Base-by-base conservation (phyloP, 53 echinoderm and acorn worm species). In the Echinometra lucunter region DNA sequence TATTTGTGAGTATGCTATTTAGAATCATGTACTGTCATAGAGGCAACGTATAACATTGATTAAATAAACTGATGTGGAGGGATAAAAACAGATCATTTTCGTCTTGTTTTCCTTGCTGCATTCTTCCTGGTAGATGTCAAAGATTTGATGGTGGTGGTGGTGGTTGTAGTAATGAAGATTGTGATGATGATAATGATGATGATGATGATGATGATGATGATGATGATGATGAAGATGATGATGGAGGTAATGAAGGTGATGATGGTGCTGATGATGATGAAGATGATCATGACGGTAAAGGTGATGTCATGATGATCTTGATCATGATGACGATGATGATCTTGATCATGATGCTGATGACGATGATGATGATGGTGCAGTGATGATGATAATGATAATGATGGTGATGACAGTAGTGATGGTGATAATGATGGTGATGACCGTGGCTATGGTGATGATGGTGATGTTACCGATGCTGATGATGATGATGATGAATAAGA, bases 31-130 rank as follows among this genome's bases (percentile, higher is more conserved):
- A 58, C 60, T 89, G 85, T 85, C 28, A 60, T 89, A 60, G 10
- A 89, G 89, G 89, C 89, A 89, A 89, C 19, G 45, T 60, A 30
- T 57, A 89, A 89, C 89, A 60, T 89, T 89, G 58, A 89, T 89
- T 89, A 60, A 89, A 89, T 89, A 89, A 89, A 89, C 57, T 89
- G 89, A 89, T 89, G 57, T 89, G 89, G 89, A 89, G 89, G 89
- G 89, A 58, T 55, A 32, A 89, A n/a, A 89, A 89, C 37, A 89
- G 60, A 58, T 10, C 34, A 58, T 15, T 35, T 58, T 57, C 15
- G 53, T 53, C n/a, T n/a, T n/a, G n/a, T 63, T 63, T 63, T 63
- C 23, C 21, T 63, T 63, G 63, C 21, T 63, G 11, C 16, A 63
- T 63, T 63, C 53, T 85, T 25, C 72, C 28, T 32, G 70, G 30